phyloP scores from a whole-genome alignment of 2,888 invertebrate genomes.

The Leptarthrus brevirostris region DNA sequence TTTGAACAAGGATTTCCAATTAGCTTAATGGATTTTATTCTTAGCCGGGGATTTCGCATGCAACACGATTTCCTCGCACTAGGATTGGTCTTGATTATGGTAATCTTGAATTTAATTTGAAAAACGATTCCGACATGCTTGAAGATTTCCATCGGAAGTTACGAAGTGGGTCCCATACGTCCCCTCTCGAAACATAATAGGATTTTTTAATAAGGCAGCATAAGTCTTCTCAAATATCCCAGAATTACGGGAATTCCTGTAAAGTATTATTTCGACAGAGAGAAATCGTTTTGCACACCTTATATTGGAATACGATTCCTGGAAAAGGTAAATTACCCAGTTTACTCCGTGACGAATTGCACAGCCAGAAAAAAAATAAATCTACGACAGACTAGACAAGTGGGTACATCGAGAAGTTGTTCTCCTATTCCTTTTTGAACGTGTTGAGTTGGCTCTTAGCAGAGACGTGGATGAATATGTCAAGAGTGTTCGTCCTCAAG shows the following conservation, averaged over 20 bases:
- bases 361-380: not conserved
- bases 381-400: not conserved
- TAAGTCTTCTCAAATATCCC: not conserved
- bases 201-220: not conserved
- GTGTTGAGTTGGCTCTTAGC: too few species aligned
- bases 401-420: not conserved
- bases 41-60: not conserved
- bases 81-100: not conserved
- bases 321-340: not conserved
- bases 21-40: conserved; percentile 31
- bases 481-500: too few species aligned
- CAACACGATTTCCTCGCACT: not conserved
- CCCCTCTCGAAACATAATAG: not conserved
- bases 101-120: conserved; percentile 17
- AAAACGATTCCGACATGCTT: not conserved
- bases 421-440: not conserved
- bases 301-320: not conserved
- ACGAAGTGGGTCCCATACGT: not conserved
- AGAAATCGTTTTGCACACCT: not conserved
- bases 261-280: not conserved
- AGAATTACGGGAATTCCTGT: not conserved
- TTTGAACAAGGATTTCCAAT: conserved; percentile 30
- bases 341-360: not conserved
- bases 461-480: too few species aligned
- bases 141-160: not conserved